phyloP scores from a whole-genome alignment of 2,797 vertebrate species.

The Babyrousa celebensis region DNA sequence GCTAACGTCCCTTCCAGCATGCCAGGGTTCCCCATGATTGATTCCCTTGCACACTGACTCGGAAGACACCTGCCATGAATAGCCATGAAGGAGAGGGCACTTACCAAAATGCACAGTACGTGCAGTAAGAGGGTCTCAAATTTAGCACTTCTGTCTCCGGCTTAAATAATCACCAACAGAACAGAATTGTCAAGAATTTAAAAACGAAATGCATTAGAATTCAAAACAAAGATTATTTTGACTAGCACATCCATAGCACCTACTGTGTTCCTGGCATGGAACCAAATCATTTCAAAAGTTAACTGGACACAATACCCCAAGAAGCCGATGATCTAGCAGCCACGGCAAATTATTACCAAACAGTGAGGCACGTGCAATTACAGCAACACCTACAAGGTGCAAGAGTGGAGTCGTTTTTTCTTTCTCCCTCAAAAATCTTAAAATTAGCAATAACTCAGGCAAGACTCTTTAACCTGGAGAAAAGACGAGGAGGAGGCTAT shows the following conservation, averaged over 20 bases:
- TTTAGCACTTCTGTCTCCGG: background rate
- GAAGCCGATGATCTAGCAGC: background rate
- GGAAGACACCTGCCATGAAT: background rate
- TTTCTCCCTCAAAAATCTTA: constrained; percentile 2
- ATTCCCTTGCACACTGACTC: background rate
- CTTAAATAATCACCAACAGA: background rate
- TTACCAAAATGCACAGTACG: background rate
- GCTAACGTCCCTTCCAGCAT: background rate
- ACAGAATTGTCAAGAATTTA: background rate
- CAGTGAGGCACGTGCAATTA: background rate
- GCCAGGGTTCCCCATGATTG: background rate
- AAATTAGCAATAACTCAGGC: background rate
- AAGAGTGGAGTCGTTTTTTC: background rate
- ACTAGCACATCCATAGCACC: background rate
- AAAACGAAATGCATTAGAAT: background rate
- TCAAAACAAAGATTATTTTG: background rate
- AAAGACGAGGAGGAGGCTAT: background rate
- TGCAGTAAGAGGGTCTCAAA: background rate
- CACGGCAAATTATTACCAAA: background rate
- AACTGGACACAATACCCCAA: background rate
- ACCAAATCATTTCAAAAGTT: background rate
- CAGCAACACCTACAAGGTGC: background rate
- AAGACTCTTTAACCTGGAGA: background rate
- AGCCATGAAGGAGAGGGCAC: background rate
- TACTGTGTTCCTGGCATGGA: background rate